These are phyloP conservation scores for Trimorus sp. DNA, from an alignment of 2,888 invertebrate genomes.

Conservation along the genomic window DNA sequence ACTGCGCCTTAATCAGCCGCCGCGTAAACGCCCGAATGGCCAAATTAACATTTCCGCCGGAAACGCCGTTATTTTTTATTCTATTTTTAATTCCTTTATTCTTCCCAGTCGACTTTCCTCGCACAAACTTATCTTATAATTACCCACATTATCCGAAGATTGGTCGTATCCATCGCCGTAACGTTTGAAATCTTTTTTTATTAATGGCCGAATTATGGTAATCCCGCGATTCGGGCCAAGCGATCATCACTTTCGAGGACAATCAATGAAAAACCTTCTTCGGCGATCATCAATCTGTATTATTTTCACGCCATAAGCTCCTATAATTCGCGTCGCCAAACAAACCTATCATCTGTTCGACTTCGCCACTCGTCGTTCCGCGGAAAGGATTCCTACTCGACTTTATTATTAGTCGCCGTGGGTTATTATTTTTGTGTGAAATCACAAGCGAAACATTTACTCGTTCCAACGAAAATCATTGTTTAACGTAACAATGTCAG, in stretches of 20 bases:
- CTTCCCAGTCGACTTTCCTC: background rate
- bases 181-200: conserved; percentile 26
- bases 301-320: conserved; percentile 5
- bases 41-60: background rate
- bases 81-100: too few species aligned
- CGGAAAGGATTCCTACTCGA: too few species aligned
- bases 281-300: conserved; percentile 21
- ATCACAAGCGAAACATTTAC: too few species aligned
- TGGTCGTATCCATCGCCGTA: background rate
- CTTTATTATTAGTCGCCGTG: too few species aligned
- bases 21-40: background rate
- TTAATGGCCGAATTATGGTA: conserved; percentile 31
- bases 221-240: conserved; percentile 1
- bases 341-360: background rate
- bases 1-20: background rate
- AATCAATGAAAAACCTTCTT: conserved; percentile 22
- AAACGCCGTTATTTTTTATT: conserved; percentile 14
- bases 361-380: background rate
- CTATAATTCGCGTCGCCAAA: conserved; percentile 1
- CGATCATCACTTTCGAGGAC: conserved; percentile 12
- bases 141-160: conserved; percentile 31
- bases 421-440: too few species aligned
- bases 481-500: too few species aligned
- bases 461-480: too few species aligned
- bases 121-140: conserved; percentile 30